Conservation (phyloP, 2,797 vertebrate genomes). For the Gambelia wislizenii region DNA sequence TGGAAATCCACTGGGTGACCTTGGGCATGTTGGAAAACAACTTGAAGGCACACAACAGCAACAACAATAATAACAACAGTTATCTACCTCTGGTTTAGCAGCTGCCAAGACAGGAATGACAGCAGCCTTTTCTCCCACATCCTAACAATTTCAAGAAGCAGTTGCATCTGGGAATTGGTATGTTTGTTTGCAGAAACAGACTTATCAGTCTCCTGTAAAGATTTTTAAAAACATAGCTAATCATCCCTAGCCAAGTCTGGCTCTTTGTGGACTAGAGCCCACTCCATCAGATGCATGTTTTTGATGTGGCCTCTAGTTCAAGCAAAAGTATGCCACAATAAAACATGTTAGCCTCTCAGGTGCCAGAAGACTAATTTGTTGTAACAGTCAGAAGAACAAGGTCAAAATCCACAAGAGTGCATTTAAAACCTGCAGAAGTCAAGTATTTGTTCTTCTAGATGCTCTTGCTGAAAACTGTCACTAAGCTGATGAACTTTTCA, state of each 20-base stretch:
- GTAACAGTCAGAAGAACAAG: not conserved
- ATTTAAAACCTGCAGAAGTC: conserved; percentile 12
- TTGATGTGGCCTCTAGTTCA: not conserved
- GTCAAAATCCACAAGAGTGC: not conserved
- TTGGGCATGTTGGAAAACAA: not conserved
- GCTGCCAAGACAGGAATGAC: too few relatives aligned
- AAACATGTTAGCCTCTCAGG: not conserved
- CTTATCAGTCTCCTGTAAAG: too few relatives aligned
- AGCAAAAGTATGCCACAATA: not conserved
- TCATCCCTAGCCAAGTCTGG: conserved; percentile 45
- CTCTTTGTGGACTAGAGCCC: not conserved
- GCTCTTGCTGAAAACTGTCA: conserved; percentile 28
- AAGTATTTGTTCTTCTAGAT: not conserved
- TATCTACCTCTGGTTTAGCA: too few relatives aligned
- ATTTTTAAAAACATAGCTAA: conserved; percentile 52
- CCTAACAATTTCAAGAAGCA: too few relatives aligned
- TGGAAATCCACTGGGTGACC: not conserved
- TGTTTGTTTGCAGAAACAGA: too few relatives aligned
- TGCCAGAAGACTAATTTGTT: not conserved
- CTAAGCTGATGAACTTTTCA: not conserved
- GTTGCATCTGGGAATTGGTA: too few relatives aligned
- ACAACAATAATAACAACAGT: too few relatives aligned
- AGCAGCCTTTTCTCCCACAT: too few relatives aligned
- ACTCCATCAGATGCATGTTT: not conserved
- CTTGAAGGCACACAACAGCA: too few relatives aligned